These are phyloP conservation scores for Charadrius vociferus DNA, from an alignment of 2,113 vertebrate species.

Conservation along the genomic window DNA sequence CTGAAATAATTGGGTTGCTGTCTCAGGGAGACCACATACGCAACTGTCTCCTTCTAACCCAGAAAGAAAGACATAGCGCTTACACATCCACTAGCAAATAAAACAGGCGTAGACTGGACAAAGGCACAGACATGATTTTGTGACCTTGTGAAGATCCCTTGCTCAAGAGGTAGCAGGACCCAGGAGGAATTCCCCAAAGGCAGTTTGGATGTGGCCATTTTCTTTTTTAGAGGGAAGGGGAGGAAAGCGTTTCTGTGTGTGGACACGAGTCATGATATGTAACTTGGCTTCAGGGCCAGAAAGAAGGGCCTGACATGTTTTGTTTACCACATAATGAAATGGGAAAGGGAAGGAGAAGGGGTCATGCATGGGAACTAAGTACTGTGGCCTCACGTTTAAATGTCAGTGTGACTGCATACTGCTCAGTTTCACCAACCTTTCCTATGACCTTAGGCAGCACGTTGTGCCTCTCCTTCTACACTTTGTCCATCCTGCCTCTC, in stretches of 20 bases:
- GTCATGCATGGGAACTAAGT: background rate
- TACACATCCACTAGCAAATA: background rate
- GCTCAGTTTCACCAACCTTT: background rate
- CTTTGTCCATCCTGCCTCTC: background rate
- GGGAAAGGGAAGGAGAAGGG: background rate
- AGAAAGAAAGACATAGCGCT: background rate
- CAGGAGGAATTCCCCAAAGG: background rate
- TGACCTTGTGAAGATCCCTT: background rate
- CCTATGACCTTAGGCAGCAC: background rate
- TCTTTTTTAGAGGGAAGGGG: background rate
- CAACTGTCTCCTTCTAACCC: background rate
- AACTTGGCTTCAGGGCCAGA: background rate
- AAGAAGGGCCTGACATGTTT: background rate
- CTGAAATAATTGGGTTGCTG: background rate
- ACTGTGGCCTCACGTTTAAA: accelerated
- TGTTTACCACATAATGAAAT: background rate
- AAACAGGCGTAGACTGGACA: background rate
- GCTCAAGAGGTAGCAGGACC: background rate
- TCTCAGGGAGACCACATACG: background rate
- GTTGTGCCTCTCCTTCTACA: background rate
- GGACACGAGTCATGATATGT: background rate
- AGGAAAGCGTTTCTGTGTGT: background rate
- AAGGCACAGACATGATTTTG: background rate
- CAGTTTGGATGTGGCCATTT: background rate
- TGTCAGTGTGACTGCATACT: accelerated